phyloP scores from a whole-genome alignment of 1,140 invertebrate species.

The Panagrolaimus sp. region DNA sequence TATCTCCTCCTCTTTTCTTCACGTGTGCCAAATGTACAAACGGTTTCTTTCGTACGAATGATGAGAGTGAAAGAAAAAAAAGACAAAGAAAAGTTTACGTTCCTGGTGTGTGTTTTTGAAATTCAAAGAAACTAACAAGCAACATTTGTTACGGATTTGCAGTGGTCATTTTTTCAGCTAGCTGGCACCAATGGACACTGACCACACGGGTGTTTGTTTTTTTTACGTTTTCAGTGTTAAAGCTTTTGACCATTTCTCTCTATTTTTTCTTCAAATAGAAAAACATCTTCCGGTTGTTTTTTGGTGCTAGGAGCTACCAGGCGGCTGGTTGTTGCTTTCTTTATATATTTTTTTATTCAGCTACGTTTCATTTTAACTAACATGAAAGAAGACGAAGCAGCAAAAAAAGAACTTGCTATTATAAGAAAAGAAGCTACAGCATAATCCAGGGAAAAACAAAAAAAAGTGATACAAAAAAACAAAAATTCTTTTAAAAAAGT shows the following conservation, averaged over 20 bases:
- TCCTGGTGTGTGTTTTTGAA: not conserved
- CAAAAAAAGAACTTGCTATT: no score
- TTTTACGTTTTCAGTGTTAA: not conserved
- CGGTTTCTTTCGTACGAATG: not conserved
- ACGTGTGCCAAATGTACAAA: not conserved
- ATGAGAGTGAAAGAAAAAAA: not conserved
- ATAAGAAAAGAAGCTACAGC: no score
- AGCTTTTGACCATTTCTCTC: no score
- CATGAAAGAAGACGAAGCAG: no score
- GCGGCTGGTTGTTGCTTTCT: not conserved
- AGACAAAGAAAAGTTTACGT: not conserved
- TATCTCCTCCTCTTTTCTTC: no score
- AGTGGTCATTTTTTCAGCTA: not conserved
- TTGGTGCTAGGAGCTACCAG: constrained; percentile 14
- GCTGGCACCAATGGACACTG: constrained; percentile 12
- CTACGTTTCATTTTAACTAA: no score
- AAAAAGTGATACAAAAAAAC: no score
- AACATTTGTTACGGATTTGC: not conserved
- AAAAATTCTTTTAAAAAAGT: no score
- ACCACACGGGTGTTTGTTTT: not conserved
- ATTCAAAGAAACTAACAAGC: not conserved
- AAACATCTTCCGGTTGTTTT: constrained; percentile 11
- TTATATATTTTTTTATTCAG: no score
- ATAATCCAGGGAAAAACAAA: no score
- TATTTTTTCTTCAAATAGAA: not conserved